Percentiles rank a stretch among this genome's conserved stretches.
phyloP scores from a whole-genome alignment of 2,113 vertebrate genomes.

The Anarrhichthys ocellatus region DNA sequence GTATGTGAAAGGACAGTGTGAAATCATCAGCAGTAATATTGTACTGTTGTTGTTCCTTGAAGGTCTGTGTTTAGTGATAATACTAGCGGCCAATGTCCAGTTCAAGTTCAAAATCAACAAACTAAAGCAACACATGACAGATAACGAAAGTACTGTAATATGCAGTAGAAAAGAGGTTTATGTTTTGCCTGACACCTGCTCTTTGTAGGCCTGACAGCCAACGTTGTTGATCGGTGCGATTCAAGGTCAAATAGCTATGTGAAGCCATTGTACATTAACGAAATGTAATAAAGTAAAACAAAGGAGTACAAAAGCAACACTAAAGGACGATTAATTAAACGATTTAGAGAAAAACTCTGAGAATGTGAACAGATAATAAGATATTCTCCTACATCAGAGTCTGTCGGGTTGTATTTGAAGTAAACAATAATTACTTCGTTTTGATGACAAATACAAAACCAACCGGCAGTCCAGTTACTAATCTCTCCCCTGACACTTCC shows the following conservation, averaged over 20 bases:
- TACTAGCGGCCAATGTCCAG: background rate
- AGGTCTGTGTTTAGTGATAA: background rate
- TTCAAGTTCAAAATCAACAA: background rate
- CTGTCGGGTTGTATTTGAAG: background rate
- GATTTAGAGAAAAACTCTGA: background rate
- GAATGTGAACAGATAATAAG: background rate
- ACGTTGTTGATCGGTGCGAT: background rate
- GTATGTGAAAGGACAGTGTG: background rate
- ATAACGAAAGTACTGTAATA: too few relatives aligned
- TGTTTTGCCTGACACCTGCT: slow-evolving; percentile 12
- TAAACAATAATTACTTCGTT: background rate
- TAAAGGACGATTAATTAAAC: background rate
- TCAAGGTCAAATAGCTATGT: background rate
- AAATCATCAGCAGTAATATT: background rate
- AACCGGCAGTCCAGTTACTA: slow-evolving; percentile 31
- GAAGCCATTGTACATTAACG: background rate
- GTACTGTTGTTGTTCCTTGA: background rate
- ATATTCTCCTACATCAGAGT: background rate
- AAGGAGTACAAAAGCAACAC: background rate
- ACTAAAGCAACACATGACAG: background rate
- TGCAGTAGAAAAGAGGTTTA: background rate
- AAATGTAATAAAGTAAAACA: slow-evolving; percentile 9
- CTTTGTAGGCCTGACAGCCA: background rate
- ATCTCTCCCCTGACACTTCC: slow-evolving; percentile 4
- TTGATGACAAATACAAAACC: background rate